Base-by-base conservation (phyloP, 30 jellyfish, hydroid and myxozoan genomes). In the Pelagia noctiluca region DNA sequence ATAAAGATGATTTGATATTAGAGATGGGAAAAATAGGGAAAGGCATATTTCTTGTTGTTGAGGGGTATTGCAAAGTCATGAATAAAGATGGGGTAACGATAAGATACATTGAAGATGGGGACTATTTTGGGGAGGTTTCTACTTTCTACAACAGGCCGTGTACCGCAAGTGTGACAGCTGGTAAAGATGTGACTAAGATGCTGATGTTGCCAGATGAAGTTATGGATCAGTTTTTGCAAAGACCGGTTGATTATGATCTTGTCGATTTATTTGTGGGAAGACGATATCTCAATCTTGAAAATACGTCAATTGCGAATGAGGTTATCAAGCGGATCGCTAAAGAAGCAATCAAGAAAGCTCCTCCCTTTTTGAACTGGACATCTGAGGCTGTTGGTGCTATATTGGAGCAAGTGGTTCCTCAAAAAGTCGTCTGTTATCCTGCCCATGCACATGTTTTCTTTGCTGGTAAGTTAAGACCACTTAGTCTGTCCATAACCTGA, bases 71-170 rank as follows among this genome's bases (percentile, higher is more conserved):
- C 62, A 69, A 31, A 21, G 97, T 89, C 32, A 23, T 42, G 2
- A 70, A 76, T 63, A 87, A 46, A 38, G 64, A 36, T 42, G 75
- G 25, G 30, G 73, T 69, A 1, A 86, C 35, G 7, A 5, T 80
- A 21, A 65, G 90, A 21, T 12, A 13, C 1, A 38, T 88, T n/a
- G 76, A 80, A 26, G 83, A 75, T 25, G 89, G 66, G 61, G 89
- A 79, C 34, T 77, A 77, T 24, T 88, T 88, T 80, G 96, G 96
- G 28, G 96, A 88, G 71, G 50, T 88, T 18, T 88, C 96, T 12
- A 34, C 89, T 1, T 35, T 88, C 47, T 88, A 78, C 48, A 26
- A 63, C 2, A 60, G 57, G 46, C 84, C 92, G 8, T 88, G 92
- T 85, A 53, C 96, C 18, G 88, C 91, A 16, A 88, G 65, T 69